Percentiles rank a stretch among this genome's conserved stretches.
Evolutionary conservation across 2,113 vertebrate species (phyloP).

Genomic region (Tachycineta bicolor): DNA sequence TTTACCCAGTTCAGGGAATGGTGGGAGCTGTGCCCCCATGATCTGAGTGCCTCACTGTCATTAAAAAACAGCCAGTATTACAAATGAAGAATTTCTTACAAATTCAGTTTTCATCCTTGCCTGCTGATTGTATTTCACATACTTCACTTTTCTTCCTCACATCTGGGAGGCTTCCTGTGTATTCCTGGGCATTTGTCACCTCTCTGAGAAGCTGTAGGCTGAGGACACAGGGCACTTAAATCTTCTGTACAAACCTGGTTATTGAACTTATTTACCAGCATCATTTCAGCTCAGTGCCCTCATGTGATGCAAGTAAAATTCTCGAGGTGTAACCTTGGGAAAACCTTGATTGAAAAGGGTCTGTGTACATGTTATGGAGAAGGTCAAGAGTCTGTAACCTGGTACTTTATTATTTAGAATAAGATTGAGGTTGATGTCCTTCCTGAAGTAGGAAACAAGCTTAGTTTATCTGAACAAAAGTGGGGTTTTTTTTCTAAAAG

Average conservation of each 20-base stretch:
- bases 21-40: background rate
- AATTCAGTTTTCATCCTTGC: background rate
- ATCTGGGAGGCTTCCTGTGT: background rate
- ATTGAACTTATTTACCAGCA: background rate
- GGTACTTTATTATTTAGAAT: background rate
- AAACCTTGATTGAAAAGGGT: background rate
- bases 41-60: background rate
- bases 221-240: background rate
- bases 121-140: background rate
- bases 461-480: background rate
- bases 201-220: background rate
- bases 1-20: background rate
- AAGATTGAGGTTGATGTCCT: background rate
- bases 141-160: background rate
- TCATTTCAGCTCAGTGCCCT: background rate
- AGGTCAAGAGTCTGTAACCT: background rate
- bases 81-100: background rate
- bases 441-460: background rate
- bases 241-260: background rate
- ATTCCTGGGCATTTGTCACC: background rate
- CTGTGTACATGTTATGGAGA: background rate
- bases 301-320: background rate
- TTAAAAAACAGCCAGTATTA: background rate
- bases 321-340: background rate
- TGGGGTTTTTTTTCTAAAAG: background rate